Evolutionary conservation across 2,888 invertebrate species (phyloP).

Genomic region (Formica aserva): DNA sequence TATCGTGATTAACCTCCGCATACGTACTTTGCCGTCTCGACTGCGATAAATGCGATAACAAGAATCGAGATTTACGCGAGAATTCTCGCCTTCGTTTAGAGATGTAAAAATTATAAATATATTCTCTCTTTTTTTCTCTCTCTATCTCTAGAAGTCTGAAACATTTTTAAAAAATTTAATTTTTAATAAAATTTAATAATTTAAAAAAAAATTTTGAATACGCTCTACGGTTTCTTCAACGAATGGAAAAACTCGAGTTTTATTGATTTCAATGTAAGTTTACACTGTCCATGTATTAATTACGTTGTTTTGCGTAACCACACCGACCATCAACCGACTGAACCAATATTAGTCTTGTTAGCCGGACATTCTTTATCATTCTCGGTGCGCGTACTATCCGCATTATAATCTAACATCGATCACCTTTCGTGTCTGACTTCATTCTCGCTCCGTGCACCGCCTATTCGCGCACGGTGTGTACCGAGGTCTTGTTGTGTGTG

Average conservation of each 20-base stretch:
- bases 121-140: neutral
- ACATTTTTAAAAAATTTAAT: too few relatives aligned
- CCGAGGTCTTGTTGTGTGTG: constrained; percentile 58
- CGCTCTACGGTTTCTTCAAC: neutral
- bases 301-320: constrained; percentile 10
- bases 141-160: neutral
- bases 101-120: neutral
- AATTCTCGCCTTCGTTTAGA: constrained; percentile 5
- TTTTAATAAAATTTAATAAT: neutral
- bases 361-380: constrained; percentile 59
- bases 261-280: neutral
- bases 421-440: constrained; percentile 70
- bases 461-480: constrained; percentile 53
- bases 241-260: neutral
- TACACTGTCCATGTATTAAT: neutral
- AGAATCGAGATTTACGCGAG: constrained; percentile 33
- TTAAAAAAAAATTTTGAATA: neutral
- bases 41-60: constrained; percentile 35
- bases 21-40: constrained; percentile 26
- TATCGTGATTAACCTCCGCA: constrained; percentile 42
- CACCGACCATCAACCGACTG: constrained; percentile 12
- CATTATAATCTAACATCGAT: constrained; percentile 77
- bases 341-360: constrained; percentile 55
- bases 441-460: constrained; percentile 54
- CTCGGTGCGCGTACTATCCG: constrained; percentile 58